Base-by-base conservation (phyloP, 2,888 invertebrate genomes). In the Lepeophtheirus nordmannii region DNA sequence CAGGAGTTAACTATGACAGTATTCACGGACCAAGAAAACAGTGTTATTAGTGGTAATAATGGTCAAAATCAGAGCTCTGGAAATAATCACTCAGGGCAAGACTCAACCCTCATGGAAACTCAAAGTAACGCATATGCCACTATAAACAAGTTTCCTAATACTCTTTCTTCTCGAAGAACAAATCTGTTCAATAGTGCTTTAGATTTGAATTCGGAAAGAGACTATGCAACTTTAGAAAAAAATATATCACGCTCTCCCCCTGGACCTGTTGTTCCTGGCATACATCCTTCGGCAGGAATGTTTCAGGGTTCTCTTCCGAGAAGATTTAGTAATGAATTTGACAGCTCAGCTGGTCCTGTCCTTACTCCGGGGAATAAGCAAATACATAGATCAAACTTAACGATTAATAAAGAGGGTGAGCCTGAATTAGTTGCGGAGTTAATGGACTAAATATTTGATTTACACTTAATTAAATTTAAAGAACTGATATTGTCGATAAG, bases 1-100 rank as follows among this genome's bases (percentile, higher is more conserved):
- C 90, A 91, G 76, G 90, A 91, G 76, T 78, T 91, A 67, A 90
- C 89, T 39, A 91, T 91, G 91, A 89, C 90, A 75, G 90, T 91
- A 22, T 89, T 90, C 73, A 85, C 84, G 70, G 86, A 86, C 12
- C 85, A 86, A 61, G 72, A 69, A 20, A 68, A 69, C 23, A 68
- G 68, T 39, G 69, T 69, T 38, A 62, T 66, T 53, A 68, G 66
- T 62, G 61, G 58, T 37, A 64, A 63, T 39, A 20, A 41, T 20
- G 65, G 65, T 20, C 59, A 40, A 17, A 61, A 11, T 38, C 57
- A 38, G n/a, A 17, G 7, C 14, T 3, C 8, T 39, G 67, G 58
- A 57, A 62, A 62, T 20, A 53, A 62, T 23, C 23, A 46, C 37
- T 30, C 30, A 5, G 30, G 30, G 7, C 30, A 30, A 10, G 53